A percentile compares a stretch with the other conserved stretches of the same genome.
Evolutionary conservation across 2,888 invertebrate species (phyloP).

Genomic region (Pyralis farinalis): DNA sequence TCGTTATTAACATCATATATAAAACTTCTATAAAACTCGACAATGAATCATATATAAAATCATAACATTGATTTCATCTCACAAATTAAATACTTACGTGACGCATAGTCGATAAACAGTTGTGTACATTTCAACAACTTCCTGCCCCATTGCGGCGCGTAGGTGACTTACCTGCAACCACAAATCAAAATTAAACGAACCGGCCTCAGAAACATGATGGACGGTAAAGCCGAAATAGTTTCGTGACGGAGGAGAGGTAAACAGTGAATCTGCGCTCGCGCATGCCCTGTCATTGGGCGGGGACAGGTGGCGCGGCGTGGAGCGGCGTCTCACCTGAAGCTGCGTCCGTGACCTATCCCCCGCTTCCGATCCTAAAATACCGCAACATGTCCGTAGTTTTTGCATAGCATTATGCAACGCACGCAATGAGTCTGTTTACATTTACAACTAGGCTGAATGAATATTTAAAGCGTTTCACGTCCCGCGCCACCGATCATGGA

Average conservation of each 20-base stretch:
- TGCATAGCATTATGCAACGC: conserved; percentile 16
- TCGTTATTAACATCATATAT: no score
- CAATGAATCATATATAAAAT: no score
- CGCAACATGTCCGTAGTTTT: conserved; percentile 8
- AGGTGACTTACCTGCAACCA: conserved; percentile 67
- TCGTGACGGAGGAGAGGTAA: not conserved
- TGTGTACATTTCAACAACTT: conserved; percentile 21
- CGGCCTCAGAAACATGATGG: conserved; percentile 5
- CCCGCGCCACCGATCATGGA: conserved; percentile 7
- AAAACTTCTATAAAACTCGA: no score
- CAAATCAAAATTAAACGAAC: conserved; percentile 27
- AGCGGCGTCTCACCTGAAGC: conserved; percentile 9
- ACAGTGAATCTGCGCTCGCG: not conserved
- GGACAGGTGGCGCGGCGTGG: conserved; percentile 4
- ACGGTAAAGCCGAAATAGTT: conserved; percentile 8
- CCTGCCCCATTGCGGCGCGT: not conserved
- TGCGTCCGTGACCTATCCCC: conserved; percentile 20
- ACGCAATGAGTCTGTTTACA: conserved; percentile 4
- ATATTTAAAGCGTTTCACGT: conserved; percentile 17
- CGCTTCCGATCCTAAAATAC: conserved; percentile 11
- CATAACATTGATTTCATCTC: no score
- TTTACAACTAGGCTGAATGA: conserved; percentile 6
- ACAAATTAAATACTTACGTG: conserved; percentile 32
- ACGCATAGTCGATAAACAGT: conserved; percentile 13
- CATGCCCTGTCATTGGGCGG: conserved; percentile 6